phyloP scores from a whole-genome alignment of 2,797 vertebrate species.

The Glossophaga mutica region DNA sequence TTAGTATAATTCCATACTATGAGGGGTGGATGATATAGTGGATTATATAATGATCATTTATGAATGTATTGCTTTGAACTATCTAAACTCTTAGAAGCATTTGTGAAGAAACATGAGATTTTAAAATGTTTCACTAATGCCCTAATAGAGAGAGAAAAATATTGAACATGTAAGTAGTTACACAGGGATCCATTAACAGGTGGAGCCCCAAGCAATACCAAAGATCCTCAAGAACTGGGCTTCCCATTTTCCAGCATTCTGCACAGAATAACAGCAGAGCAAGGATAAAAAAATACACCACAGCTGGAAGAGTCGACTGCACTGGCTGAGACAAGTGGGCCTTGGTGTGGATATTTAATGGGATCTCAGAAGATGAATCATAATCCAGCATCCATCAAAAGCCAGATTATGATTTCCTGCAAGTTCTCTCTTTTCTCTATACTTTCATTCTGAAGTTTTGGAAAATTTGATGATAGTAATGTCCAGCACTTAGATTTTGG shows the following conservation, averaged over 20 bases:
- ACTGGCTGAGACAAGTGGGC: not conserved
- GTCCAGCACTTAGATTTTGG: not conserved
- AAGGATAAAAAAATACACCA: not conserved
- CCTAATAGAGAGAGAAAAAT: not conserved
- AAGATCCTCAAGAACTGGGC: not conserved
- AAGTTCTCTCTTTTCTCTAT: not conserved
- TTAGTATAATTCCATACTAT: not conserved
- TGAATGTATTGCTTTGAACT: not conserved
- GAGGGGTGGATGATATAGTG: not conserved
- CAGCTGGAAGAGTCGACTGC: not conserved
- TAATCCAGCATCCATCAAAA: not conserved
- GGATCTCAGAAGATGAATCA: not conserved
- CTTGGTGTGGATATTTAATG: not conserved
- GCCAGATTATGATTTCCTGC: not conserved
- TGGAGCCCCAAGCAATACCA: not conserved
- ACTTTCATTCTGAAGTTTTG: not conserved
- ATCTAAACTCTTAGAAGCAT: not conserved
- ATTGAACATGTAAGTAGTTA: not conserved
- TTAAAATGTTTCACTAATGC: not conserved
- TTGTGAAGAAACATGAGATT: not conserved
- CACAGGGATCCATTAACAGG: not conserved
- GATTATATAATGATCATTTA: not conserved
- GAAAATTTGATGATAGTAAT: not conserved
- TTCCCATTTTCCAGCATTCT: not conserved
- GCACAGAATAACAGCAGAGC: not conserved